Evolutionary conservation across 2,888 invertebrate genomes (phyloP), one percentile per base, ranked within the genome.

Genomic region (Neoitamus cyanurus): DNA sequence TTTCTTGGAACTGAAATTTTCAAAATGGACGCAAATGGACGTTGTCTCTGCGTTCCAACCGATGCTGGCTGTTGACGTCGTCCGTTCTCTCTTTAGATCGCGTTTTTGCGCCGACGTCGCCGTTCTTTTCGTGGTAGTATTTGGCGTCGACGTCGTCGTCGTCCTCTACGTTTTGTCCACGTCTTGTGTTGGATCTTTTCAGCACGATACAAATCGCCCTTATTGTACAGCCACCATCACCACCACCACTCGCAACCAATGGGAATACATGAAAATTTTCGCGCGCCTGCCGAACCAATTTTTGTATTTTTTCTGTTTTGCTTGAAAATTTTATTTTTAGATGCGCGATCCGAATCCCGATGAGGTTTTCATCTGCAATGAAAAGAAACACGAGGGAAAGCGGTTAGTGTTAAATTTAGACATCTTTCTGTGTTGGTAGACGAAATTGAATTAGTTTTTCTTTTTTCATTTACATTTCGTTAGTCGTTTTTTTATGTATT

Each of bases 381-480:
- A 69, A 69, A 82, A 36, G 69, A 69, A 69, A 80, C n/a, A 80
- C 31, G 28, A 82, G 37, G 69, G 58, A 82, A 82, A 82, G 31
- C 20, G 58, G 48, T 82, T 82, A 82, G 82, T 58, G 20, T 69
- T 82, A 82, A 82, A n/a, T 69, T 69, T 82, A 82, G 82, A 82
- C 34, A 2, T 70, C 37, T 68, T 82, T 69, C n/a, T 20, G 36
- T 82, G 69, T 36, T 69, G 34, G 82, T 46, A 68, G 69, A 82
- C 25, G 5, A 69, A 68, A 58, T 25, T 58, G 20, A 58, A 48
- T 48, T 48, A 48, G 48, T 48, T 68, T 68, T 82, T 68, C 25
- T 69, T 82, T 6, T 31, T 48, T 80, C 25, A 15, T 42, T 77
- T 25, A 46, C 46, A 15, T 20, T 48, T 48, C 48, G 48, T 20